These are phyloP conservation scores for Nephrocerus scutellatus DNA, from an alignment of 2,888 invertebrate genomes.

Conservation along the genomic window DNA sequence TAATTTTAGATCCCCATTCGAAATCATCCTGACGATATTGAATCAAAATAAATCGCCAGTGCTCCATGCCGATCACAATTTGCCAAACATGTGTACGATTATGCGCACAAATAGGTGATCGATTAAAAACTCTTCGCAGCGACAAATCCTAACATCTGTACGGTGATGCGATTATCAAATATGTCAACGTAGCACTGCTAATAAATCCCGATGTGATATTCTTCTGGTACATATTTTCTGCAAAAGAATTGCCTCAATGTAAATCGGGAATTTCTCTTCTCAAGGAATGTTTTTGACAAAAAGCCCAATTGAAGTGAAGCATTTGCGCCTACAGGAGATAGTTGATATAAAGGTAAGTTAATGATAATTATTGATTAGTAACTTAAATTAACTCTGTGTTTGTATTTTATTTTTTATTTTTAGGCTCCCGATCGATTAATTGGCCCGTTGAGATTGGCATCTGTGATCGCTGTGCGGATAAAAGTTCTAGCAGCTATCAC, in stretches of 20 bases:
- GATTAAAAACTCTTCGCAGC: conserved; percentile 32
- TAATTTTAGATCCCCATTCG: conserved; percentile 70
- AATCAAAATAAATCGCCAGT: conserved; percentile 83
- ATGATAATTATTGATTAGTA: too few species aligned
- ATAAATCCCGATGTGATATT: conserved; percentile 78
- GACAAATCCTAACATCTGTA: conserved; percentile 37
- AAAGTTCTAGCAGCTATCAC: conserved; percentile 81
- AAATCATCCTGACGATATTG: conserved; percentile 72
- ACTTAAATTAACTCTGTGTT: too few species aligned
- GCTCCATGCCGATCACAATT: conserved; percentile 68
- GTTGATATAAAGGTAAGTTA: conserved; percentile 54
- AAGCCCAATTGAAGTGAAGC: conserved; percentile 87
- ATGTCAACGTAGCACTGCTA: conserved; percentile 66
- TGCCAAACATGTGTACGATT: conserved; percentile 76
- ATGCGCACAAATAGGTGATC: conserved; percentile 54
- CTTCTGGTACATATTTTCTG: conserved; percentile 82
- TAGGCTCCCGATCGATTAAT: conserved; percentile 45
- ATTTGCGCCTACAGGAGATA: conserved; percentile 63
- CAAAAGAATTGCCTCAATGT: conserved; percentile 57
- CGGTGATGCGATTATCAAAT: conserved; percentile 44
- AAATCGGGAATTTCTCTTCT: conserved; percentile 65
- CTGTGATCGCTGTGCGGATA: conserved; percentile 59
- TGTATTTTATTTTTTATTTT: neutral
- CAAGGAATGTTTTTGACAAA: conserved; percentile 69
- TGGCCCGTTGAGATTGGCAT: conserved; percentile 46